Base-by-base conservation (phyloP, 2,888 invertebrate genomes). In the Eutolmus rufibarbis region DNA sequence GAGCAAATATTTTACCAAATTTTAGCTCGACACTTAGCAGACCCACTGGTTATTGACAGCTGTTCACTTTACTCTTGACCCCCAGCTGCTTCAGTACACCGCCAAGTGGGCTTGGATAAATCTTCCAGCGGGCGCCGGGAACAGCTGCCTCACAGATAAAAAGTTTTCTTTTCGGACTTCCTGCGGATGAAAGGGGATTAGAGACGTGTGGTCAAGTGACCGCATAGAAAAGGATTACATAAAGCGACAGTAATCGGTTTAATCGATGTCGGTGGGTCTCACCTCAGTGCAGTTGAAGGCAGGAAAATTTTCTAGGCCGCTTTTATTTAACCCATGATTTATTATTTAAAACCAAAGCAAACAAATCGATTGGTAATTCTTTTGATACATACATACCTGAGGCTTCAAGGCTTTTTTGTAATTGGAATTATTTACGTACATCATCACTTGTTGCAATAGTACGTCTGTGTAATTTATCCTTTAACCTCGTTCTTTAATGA, bases 1-100 rank as follows among this genome's bases (percentile, higher is more conserved):
- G 9, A n/a, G 78, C 23, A 78, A 78, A 78, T 78, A 78, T 78
- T 78, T 78, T 78, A 8, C 16, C 23, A 78, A 78, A 40, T 78
- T 40, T 37, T 37, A 78, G 37, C 40, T 43, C 9, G 14, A 78
- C 78, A 78, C 43, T 78, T 43, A 43, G 40, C 77, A 77, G 77
- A 12, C 77, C 40, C 43, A 19, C 1, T n/a, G 40, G 1, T 34
- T n/a, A 46, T 19, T 23, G 78, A 23, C 43, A 78, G 78, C 76
- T 66, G 66, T 57, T 57, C 66, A 14, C 2, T 57, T 57, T 5
- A 19, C 57, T 12, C 12, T 40, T 40, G 1, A 40, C 23, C 23
- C 7, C 57, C 8, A 8, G 57, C 19, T n/a, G 57, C 57, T 23
- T 8, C 28, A 12, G 23, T 1, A 66, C 28, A 9, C 66, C 66